Evolutionary conservation across 2,113 vertebrate species (phyloP).

Genomic region (Gymnarchus niloticus): DNA sequence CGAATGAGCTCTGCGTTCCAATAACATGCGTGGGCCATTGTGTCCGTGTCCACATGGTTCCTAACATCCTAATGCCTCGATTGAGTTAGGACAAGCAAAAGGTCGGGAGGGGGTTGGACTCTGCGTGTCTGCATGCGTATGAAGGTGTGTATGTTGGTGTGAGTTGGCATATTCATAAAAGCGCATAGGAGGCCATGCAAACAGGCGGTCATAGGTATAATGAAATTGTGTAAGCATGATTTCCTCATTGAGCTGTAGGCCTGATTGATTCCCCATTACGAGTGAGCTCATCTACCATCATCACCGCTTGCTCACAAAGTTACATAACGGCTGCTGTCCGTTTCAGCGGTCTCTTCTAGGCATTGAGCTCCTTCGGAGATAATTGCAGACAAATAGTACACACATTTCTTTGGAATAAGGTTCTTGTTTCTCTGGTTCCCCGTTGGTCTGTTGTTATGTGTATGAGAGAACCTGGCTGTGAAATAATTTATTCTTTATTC

Average conservation of each 20-base stretch:
- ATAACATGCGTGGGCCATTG: neutral
- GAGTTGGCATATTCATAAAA: neutral
- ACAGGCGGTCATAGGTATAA: too few relatives aligned
- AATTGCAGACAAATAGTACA: neutral
- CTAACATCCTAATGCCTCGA: too few relatives aligned
- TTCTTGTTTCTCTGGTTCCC: neutral
- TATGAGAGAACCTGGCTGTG: neutral
- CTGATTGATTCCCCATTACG: neutral
- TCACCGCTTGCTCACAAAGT: neutral
- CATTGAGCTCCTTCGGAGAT: neutral
- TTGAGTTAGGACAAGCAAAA: too few relatives aligned
- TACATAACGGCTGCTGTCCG: neutral
- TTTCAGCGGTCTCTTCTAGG: neutral
- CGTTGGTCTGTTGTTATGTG: constrained; percentile 1
- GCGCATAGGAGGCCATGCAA: neutral
- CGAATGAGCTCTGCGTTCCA: neutral
- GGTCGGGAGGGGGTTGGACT: too few relatives aligned
- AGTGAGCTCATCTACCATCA: neutral
- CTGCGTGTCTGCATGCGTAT: too few relatives aligned
- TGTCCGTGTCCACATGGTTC: neutral
- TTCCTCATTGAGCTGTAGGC: neutral
- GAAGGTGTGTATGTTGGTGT: too few relatives aligned
- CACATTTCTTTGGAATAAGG: neutral
- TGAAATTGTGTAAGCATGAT: neutral
- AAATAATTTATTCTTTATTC: neutral